phyloP scores from a whole-genome alignment of 2,888 invertebrate genomes.

The Drosophila greeni region DNA sequence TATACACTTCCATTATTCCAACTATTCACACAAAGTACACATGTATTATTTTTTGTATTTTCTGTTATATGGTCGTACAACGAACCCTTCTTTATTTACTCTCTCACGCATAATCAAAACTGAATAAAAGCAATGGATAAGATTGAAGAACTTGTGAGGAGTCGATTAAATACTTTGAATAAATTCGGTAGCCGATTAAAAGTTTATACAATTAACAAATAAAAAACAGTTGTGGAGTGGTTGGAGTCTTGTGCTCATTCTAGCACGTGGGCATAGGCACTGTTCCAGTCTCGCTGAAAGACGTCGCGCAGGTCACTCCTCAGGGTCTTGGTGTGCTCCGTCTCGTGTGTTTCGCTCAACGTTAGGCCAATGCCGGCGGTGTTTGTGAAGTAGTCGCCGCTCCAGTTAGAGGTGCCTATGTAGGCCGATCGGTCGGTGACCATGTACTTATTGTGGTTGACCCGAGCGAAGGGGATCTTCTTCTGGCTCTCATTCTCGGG shows the following conservation, averaged over 20 bases:
- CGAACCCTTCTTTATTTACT: constrained; percentile 24
- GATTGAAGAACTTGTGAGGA: constrained; percentile 9
- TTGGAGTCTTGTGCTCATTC: not conserved
- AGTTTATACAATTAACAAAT: constrained; percentile 5
- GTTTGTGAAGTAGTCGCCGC: constrained; percentile 95
- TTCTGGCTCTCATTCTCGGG: constrained; percentile 88
- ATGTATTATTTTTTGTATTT: constrained; percentile 23
- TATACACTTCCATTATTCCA: constrained; percentile 29
- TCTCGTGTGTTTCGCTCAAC: constrained; percentile 78
- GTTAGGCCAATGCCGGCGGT: constrained; percentile 94
- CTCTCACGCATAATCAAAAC: constrained; percentile 35
- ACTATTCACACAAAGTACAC: not conserved
- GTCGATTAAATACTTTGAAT: constrained; percentile 3
- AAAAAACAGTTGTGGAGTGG: not conserved
- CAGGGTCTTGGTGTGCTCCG: constrained; percentile 80
- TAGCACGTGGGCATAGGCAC: constrained; percentile 83
- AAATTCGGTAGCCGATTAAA: constrained; percentile 8
- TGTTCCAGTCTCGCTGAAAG: constrained; percentile 95
- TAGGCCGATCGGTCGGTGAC: constrained; percentile 97
- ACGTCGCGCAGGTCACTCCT: constrained; percentile 87
- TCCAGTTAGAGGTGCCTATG: constrained; percentile 99
- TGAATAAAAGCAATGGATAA: constrained; percentile 35
- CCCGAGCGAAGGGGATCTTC: constrained; percentile 92
- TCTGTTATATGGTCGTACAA: constrained; percentile 22
- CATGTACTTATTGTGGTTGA: constrained; percentile 99